Percentiles rank a stretch among this genome's conserved stretches.
Evolutionary conservation across 2,113 vertebrate genomes (phyloP).

Genomic region (Psittacara wagleri): DNA sequence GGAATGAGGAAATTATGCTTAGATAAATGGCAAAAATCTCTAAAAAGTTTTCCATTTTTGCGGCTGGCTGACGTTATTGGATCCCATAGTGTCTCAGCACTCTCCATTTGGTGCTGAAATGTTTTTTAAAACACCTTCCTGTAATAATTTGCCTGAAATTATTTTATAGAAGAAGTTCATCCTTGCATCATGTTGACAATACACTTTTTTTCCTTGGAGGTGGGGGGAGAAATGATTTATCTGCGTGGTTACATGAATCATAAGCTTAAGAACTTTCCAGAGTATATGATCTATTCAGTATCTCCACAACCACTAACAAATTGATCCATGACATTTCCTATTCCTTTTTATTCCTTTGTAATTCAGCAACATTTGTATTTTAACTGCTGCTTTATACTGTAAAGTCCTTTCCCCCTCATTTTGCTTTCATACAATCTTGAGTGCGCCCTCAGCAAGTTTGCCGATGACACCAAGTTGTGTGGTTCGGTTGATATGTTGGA

Average conservation of each 20-base stretch:
- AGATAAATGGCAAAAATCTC: not conserved
- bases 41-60: not conserved
- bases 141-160: not conserved
- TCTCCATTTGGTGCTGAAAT: not conserved
- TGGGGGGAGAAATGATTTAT: not conserved
- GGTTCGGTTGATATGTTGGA: no score
- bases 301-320: not conserved
- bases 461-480: no score
- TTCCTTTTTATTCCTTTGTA: not conserved
- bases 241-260: not conserved
- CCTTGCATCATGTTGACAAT: not conserved
- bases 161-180: not conserved
- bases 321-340: not conserved
- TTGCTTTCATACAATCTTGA: not conserved
- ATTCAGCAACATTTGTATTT: not conserved
- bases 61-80: not conserved
- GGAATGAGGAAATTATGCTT: not conserved
- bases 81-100: not conserved
- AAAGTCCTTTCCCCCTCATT: not conserved
- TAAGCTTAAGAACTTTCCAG: not conserved
- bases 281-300: not conserved
- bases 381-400: not conserved
- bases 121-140: not conserved
- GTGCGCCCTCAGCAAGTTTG: no score
- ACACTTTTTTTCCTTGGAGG: not conserved